Base-by-base conservation (phyloP, 1,140 invertebrate species). In the Drosophila saltans region DNA sequence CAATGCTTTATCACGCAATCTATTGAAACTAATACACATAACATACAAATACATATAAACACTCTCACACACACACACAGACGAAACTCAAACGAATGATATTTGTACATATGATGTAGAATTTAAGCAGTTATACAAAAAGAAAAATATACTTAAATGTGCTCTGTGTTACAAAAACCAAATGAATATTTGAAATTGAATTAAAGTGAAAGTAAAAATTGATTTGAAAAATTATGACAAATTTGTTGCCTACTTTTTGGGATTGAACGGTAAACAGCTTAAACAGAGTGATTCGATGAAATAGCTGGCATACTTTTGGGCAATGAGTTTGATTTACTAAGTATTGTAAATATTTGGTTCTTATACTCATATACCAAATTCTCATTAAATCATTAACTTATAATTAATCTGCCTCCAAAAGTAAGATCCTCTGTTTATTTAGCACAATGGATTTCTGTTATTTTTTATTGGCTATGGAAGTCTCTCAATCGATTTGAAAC, bases 81-180 rank as follows among this genome's bases (percentile, higher is more conserved):
- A 41, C 26, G 36, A 58, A 57, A 63, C 40, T 66, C 59, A 65
- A 78, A 60, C 64, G 56, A 80, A 56, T 8, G 62, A 86, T 89
- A 86, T 88, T 86, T 86, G 82, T 86, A 86, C 61, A 86, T 86
- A 86, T 71, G 82, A 68, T 67, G 75, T 83, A 88, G 83, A 33
- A 30, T 59, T 48, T 83, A 86, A 88, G 76, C 75, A 77, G 71
- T 64, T 77, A 72, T 67, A 72, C 43, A 79, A 57, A 72, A 24
- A 36, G 61, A 68, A 65, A 61, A 69, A 60, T 40, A 75, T 33
- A 52, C 57, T 57, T 80, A 43, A 66, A 77, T 75, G 75, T 84
- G 81, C 70, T 85, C 77, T 85, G 76, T 79, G 80, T 88, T 88
- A 61, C 45, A 75, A 75, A 68, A 58, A 11, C 24, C 57, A 56